Conservation (phyloP, 2,113 vertebrate species). For the Melozone crissalis region DNA sequence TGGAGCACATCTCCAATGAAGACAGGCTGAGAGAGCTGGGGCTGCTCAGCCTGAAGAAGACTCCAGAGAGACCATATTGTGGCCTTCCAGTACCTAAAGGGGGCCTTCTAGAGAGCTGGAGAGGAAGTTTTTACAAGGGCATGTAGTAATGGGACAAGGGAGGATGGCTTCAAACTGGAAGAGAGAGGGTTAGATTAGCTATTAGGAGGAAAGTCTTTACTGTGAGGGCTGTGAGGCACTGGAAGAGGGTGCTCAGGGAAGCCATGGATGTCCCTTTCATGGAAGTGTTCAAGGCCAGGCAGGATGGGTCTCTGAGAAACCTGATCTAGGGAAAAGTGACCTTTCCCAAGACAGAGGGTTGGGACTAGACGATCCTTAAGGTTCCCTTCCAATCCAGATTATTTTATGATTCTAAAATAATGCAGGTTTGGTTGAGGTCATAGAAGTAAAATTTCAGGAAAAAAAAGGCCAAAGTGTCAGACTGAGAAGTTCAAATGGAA, state of each 20-base stretch:
- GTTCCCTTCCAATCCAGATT: not conserved
- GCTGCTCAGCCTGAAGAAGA: not conserved
- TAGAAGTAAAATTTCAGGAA: not conserved
- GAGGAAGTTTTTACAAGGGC: not conserved
- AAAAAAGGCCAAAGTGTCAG: not conserved
- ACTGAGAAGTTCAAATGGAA: not conserved
- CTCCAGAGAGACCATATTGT: not conserved
- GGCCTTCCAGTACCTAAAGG: not conserved
- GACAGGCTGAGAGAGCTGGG: not conserved
- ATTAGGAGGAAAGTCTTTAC: not conserved
- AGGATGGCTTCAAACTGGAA: not conserved
- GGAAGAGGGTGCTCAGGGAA: not conserved
- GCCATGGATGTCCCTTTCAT: fast-evolving
- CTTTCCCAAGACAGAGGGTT: not conserved
- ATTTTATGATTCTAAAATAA: not conserved
- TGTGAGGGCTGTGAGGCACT: not conserved
- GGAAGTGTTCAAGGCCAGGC: not conserved
- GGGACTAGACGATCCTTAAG: not conserved
- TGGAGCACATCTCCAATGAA: not conserved
- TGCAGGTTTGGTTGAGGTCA: not conserved
- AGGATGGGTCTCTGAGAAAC: not conserved
- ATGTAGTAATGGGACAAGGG: not conserved
- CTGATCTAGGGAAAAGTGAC: not conserved
- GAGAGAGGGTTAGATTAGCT: not conserved
- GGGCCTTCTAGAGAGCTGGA: not conserved